phyloP scores from a whole-genome alignment of 2,113 vertebrate species.

The Campylomormyrus tamandua region DNA sequence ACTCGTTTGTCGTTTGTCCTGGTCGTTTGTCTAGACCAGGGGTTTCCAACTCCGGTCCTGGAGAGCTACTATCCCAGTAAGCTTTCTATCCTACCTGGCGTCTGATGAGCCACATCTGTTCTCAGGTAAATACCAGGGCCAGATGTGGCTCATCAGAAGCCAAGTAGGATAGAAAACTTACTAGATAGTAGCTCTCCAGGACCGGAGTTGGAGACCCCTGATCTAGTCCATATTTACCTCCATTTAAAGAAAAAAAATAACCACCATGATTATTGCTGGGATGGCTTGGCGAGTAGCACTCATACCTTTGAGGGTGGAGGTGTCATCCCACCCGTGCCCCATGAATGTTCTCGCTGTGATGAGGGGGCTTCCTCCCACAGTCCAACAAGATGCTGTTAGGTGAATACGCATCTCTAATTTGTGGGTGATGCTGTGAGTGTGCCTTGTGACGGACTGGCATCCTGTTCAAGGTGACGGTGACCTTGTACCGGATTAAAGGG shows the following conservation, averaged over 20 bases:
- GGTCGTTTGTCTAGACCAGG: too few relatives aligned
- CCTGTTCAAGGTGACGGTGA: neutral
- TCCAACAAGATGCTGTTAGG: neutral
- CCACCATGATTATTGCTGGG: neutral
- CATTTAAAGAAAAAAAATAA: neutral
- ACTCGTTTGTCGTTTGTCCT: too few relatives aligned
- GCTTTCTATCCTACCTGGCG: too few relatives aligned
- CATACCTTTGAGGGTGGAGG: neutral
- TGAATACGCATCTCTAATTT: neutral
- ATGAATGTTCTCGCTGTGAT: neutral
- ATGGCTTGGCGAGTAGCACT: neutral
- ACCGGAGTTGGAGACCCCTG: too few relatives aligned
- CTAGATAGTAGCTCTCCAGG: too few relatives aligned
- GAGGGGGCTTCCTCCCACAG: neutral
- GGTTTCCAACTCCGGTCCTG: too few relatives aligned
- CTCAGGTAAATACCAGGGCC: too few relatives aligned
- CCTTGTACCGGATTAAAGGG: neutral
- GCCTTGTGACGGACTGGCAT: neutral
- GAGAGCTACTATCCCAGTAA: too few relatives aligned
- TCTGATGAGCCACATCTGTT: too few relatives aligned
- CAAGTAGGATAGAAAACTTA: too few relatives aligned
- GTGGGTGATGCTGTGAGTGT: neutral
- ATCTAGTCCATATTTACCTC: neutral
- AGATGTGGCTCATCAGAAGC: too few relatives aligned
- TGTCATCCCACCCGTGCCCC: neutral